Conservation (phyloP, 2,888 invertebrate genomes). For the Hydrotaea diabolus region DNA sequence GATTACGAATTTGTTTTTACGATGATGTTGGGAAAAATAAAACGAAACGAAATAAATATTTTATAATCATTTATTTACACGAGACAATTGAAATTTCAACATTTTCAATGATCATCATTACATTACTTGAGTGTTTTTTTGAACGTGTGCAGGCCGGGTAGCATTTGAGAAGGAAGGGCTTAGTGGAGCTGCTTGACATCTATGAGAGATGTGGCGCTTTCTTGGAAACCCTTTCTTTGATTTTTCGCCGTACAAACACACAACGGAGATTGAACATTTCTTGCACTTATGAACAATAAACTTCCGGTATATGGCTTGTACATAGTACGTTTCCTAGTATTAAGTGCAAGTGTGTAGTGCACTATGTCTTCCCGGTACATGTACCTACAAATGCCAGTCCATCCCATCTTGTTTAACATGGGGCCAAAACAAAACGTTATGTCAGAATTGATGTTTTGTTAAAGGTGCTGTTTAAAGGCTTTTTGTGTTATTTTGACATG, state of each 20-base stretch:
- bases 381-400: conserved; percentile 5
- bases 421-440: conserved; percentile 28
- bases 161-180: background rate
- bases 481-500: conserved; percentile 38
- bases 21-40: background rate
- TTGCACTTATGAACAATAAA: conserved; percentile 56
- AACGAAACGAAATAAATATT: conserved; percentile 42
- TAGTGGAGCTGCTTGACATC: background rate
- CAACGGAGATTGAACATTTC: too few relatives aligned
- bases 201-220: conserved; percentile 60
- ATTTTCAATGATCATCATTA: background rate
- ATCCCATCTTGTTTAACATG: background rate
- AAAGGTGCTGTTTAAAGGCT: background rate
- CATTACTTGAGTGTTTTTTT: too few relatives aligned
- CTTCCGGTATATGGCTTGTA: conserved; percentile 49
- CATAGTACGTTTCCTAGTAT: too few relatives aligned
- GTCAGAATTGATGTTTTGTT: conserved; percentile 17
- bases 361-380: background rate
- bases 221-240: conserved; percentile 27
- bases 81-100: background rate
- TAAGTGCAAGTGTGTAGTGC: too few relatives aligned
- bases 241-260: background rate
- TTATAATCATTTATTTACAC: conserved; percentile 18
- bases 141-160: too few relatives aligned
- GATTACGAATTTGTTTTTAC: conserved; percentile 27